phyloP scores from a whole-genome alignment of 2,797 vertebrate species.

The Acrossocheilus wenchowensis region DNA sequence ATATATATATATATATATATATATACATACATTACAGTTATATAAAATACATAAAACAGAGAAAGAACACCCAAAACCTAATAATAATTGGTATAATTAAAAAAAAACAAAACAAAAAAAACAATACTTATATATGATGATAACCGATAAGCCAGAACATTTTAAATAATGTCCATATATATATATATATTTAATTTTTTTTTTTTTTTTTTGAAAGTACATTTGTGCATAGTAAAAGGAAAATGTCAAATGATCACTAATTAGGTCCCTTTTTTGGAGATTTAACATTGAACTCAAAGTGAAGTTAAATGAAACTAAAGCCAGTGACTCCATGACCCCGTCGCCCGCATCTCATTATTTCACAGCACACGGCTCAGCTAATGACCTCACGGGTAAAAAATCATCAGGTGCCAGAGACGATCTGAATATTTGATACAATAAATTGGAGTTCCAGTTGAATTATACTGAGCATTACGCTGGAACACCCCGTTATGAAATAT shows the following conservation, averaged over 20 bases:
- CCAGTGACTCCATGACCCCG: background rate
- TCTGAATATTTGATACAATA: constrained; percentile 34
- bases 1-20: too few species aligned
- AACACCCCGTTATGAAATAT: constrained; percentile 18
- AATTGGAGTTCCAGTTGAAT: constrained; percentile 16
- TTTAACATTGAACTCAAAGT: background rate
- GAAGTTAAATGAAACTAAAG: background rate
- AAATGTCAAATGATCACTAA: background rate
- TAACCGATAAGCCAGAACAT: background rate
- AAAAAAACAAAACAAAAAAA: too few species aligned
- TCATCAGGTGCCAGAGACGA: background rate
- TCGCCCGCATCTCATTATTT: constrained; percentile 17
- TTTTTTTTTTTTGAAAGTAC: background rate
- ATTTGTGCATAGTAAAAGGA: background rate
- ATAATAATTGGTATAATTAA: background rate
- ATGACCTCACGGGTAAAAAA: constrained; percentile 27
- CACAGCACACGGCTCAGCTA: background rate
- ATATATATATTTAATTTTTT: too few species aligned
- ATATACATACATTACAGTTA: too few species aligned
- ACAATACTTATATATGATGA: background rate
- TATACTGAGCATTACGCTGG: constrained; percentile 9
- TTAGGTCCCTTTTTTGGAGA: background rate
- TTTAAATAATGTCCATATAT: background rate
- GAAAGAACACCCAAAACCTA: background rate
- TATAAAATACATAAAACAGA: too few species aligned